These are phyloP conservation scores for Rana temporaria DNA, from an alignment of 2,113 vertebrate species.

Conservation along the genomic window DNA sequence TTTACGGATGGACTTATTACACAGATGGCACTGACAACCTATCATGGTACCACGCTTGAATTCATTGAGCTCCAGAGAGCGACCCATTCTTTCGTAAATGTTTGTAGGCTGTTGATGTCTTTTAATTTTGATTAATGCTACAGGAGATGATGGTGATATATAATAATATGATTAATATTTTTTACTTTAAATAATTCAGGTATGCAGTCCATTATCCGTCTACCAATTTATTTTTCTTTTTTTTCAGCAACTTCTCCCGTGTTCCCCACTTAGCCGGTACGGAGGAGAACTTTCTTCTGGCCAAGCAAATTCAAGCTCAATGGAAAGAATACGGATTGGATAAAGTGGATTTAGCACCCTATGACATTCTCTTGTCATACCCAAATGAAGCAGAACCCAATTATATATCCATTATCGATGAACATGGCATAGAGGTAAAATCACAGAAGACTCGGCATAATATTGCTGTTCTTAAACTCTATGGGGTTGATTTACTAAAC, in stretches of 20 bases:
- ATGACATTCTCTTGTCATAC: slow-evolving; percentile 93
- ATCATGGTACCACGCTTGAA: too few relatives aligned
- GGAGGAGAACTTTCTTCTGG: slow-evolving; percentile 83
- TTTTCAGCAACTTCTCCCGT: slow-evolving; percentile 86
- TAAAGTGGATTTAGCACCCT: slow-evolving; percentile 84
- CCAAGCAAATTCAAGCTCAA: slow-evolving; percentile 83
- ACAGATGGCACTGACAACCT: too few relatives aligned
- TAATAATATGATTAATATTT: too few relatives aligned
- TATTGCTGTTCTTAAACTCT: not conserved
- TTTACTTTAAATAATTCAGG: too few relatives aligned
- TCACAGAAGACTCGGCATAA: not conserved
- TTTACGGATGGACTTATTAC: too few relatives aligned
- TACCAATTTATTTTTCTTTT: not conserved
- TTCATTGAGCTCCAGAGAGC: too few relatives aligned
- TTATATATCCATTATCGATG: slow-evolving; percentile 87
- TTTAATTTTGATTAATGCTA: too few relatives aligned
- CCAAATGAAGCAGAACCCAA: slow-evolving; percentile 85
- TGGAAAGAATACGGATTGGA: slow-evolving; percentile 92
- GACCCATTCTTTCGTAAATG: too few relatives aligned
- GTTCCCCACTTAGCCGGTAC: slow-evolving; percentile 92
- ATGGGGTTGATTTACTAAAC: too few relatives aligned
- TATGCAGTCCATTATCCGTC: too few relatives aligned
- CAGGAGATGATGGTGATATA: too few relatives aligned
- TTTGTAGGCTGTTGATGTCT: too few relatives aligned
- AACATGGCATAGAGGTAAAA: slow-evolving; percentile 83